phyloP scores from a whole-genome alignment of 2,797 vertebrate species.

The Mareca strepera region DNA sequence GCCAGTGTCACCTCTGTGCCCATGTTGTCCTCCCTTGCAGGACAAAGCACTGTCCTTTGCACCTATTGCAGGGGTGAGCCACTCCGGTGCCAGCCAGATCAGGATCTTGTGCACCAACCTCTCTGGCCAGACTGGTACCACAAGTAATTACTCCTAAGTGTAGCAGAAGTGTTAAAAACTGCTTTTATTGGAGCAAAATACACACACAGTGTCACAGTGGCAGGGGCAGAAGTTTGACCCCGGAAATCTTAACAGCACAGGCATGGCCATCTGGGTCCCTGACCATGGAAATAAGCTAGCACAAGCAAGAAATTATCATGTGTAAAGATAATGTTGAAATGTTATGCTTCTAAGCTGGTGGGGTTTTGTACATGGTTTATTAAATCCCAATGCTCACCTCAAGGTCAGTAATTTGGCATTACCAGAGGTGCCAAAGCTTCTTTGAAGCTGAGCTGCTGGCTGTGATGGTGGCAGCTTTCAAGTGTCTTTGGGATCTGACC shows the following conservation, averaged over 20 bases:
- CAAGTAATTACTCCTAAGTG: neutral
- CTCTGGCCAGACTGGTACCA: neutral
- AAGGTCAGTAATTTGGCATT: neutral
- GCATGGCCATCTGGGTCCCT: neutral
- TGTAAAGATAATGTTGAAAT: neutral
- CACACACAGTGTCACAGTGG: too few relatives aligned
- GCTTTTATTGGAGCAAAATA: neutral
- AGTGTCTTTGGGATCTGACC: neutral
- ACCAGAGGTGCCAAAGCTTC: neutral
- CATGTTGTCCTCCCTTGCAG: neutral
- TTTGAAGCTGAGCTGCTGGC: neutral
- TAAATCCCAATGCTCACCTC: neutral
- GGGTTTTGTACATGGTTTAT: fast-evolving
- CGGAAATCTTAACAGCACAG: neutral
- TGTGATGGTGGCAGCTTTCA: neutral
- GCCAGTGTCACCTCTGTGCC: fast-evolving
- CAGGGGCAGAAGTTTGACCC: neutral
- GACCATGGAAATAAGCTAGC: neutral
- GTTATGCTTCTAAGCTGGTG: neutral
- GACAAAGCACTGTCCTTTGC: fast-evolving
- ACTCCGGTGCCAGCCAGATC: neutral
- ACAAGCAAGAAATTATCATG: neutral
- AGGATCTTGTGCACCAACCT: neutral
- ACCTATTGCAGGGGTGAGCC: neutral
- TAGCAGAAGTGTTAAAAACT: neutral